Evolutionary conservation across 2,888 invertebrate species (phyloP).

Genomic region (Orchesella flavescens): DNA sequence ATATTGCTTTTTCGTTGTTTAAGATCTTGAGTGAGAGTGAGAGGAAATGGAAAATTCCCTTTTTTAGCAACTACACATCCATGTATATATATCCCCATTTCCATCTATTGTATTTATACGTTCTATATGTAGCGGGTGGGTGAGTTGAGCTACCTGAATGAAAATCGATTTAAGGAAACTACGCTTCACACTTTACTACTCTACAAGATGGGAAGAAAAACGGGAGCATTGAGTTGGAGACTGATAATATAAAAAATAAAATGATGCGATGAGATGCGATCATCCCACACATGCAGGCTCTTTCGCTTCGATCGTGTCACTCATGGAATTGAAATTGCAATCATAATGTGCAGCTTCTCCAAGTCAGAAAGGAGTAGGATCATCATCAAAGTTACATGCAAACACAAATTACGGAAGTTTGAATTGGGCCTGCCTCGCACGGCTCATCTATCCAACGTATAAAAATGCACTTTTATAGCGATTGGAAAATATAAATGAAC

Average conservation of each 20-base stretch:
- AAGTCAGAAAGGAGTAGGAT: neutral
- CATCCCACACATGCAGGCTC: constrained; percentile 6
- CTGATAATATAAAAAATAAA: constrained; percentile 11
- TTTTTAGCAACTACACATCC: neutral
- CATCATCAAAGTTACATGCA: too few species aligned
- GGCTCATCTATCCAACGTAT: constrained; percentile 3
- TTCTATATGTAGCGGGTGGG: constrained; percentile 6
- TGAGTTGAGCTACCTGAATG: constrained; percentile 42
- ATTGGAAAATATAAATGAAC: too few species aligned
- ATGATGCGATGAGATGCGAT: constrained; percentile 19
- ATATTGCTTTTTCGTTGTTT: constrained; percentile 41
- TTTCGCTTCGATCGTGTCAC: constrained; percentile 21
- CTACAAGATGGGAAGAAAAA: constrained; percentile 1
- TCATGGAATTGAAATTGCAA: constrained; percentile 31
- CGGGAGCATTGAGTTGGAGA: neutral
- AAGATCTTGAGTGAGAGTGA: neutral
- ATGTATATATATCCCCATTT: neutral
- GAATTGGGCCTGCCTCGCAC: neutral
- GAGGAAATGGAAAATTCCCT: constrained; percentile 31
- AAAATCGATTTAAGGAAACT: constrained; percentile 53
- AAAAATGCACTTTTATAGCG: too few species aligned
- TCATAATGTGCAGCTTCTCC: constrained; percentile 12
- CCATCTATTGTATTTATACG: constrained; percentile 20
- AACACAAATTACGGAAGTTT: constrained; percentile 13
- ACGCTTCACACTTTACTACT: constrained; percentile 45